Percentiles rank a stretch among this genome's conserved stretches.
Evolutionary conservation across 1,140 invertebrate species (phyloP).

Genomic region (Leptoteleia sp.): DNA sequence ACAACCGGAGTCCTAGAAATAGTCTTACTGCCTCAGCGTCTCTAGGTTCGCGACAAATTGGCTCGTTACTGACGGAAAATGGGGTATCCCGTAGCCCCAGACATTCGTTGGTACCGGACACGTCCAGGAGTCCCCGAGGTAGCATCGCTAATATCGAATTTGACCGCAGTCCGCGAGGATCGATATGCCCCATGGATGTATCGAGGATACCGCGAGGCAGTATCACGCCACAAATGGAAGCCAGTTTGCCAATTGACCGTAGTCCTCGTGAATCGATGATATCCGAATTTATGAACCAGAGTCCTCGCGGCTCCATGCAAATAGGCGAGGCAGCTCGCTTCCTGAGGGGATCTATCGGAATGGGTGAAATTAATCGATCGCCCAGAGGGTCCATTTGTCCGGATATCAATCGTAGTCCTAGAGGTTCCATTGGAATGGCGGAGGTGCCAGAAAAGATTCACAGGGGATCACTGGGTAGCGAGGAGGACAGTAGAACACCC

Average conservation of each 20-base stretch:
- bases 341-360: constrained; percentile 83
- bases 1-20: constrained; percentile 85
- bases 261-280: constrained; percentile 84
- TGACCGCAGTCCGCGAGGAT: constrained; percentile 84
- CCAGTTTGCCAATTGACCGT: constrained; percentile 45
- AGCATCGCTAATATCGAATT: constrained; percentile 79
- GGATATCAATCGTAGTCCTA: constrained; percentile 82
- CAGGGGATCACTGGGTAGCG: constrained; percentile 80
- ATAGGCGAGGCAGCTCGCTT: constrained; percentile 82
- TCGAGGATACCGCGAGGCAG: constrained; percentile 84
- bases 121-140: constrained; percentile 79
- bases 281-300: constrained; percentile 78
- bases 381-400: constrained; percentile 83
- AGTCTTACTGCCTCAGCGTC: constrained; percentile 80
- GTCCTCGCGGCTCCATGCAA: constrained; percentile 83
- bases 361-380: constrained; percentile 81
- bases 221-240: constrained; percentile 73
- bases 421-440: constrained; percentile 82
- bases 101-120: constrained; percentile 84
- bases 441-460: constrained; percentile 71
- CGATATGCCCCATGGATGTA: constrained; percentile 80
- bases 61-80: constrained; percentile 72
- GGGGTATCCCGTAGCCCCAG: constrained; percentile 81
- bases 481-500: constrained; percentile 75
- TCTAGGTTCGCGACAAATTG: constrained; percentile 69